Evolutionary conservation across 2,888 invertebrate species (phyloP).

Genomic region (Griposia aprilina): DNA sequence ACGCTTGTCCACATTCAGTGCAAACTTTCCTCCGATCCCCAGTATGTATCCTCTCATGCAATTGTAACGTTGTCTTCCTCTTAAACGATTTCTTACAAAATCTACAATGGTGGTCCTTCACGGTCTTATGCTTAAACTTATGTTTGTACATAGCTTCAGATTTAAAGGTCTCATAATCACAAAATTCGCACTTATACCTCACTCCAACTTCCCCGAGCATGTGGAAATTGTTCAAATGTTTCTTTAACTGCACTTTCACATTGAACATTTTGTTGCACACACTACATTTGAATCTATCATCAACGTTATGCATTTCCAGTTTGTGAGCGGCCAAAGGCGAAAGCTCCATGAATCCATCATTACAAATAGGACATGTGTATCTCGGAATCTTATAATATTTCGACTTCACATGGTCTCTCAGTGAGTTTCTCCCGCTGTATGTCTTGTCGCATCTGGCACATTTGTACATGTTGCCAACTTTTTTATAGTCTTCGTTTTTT

Average conservation of each 20-base stretch:
- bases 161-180: slow-evolving; percentile 82
- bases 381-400: slow-evolving; percentile 78
- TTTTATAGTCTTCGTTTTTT: slow-evolving; percentile 73
- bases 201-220: slow-evolving; percentile 83
- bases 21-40: slow-evolving; percentile 84
- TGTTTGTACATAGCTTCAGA: slow-evolving; percentile 79
- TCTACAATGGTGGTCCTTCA: slow-evolving; percentile 83
- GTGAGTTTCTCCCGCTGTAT: slow-evolving; percentile 71
- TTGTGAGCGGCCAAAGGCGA: slow-evolving; percentile 78
- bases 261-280: slow-evolving; percentile 81
- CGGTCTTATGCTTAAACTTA: slow-evolving; percentile 83
- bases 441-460: slow-evolving; percentile 77
- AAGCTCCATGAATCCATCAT: slow-evolving; percentile 74
- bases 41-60: slow-evolving; percentile 85
- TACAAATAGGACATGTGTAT: slow-evolving; percentile 74
- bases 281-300: slow-evolving; percentile 81
- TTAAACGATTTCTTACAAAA: slow-evolving; percentile 86
- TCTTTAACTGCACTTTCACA: slow-evolving; percentile 73
- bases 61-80: slow-evolving; percentile 77
- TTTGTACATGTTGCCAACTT: slow-evolving; percentile 68
- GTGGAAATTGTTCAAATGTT: slow-evolving; percentile 81
- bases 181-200: slow-evolving; percentile 78
- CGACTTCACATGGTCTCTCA: slow-evolving; percentile 76
- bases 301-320: slow-evolving; percentile 77
- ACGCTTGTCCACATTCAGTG: slow-evolving; percentile 82